Evolutionary conservation across 1,140 invertebrate species (phyloP), one percentile per base, ranked within the genome.

Genomic region (Augochlora pura): DNA sequence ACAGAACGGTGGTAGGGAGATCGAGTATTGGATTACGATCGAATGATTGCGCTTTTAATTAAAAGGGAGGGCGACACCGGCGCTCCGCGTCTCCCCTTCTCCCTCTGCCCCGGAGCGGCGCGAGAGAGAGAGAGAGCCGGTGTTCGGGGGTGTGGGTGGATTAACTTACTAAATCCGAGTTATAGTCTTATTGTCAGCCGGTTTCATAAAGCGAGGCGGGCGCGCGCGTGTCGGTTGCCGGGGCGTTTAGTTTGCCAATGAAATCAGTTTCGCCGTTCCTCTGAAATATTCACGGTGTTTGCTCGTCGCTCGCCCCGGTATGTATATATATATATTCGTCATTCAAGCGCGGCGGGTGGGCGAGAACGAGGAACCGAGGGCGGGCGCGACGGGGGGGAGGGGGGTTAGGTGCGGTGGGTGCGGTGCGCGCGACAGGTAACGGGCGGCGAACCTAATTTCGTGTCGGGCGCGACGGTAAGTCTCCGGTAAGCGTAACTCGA

Each of bases 41-140:
- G 76, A 86, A 85, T 86, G 84, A 86, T 85, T 86, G 83, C 84
- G 54, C 75, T 82, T 71, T 85, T 86, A 85, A 85, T 86, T 82
- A 82, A 85, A 85, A 81, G 71, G 67, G 7, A 57, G 54, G 77
- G 72, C 49, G 66, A 25, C 62, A 23, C 1, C 21, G 10, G 63
- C 81, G n/a, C 59, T 49, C 64, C 21, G 49, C 64, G 1, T 21
- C 21, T 0, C 8, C 16, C 54, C n/a, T 68, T 64, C 1, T 68
- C 67, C 1, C 32, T 32, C 32, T 32, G 32, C 32, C 32, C 32
- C 32, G 10, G 42, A 10, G 42, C 42, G 10, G n/a, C n/a, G n/a
- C n/a, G n/a, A n/a, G n/a, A n/a, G n/a, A n/a, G n/a, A n/a, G n/a
- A n/a, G n/a, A n/a, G n/a, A 14, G 42, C 73, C 42, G 63, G 74